Conservation (phyloP, 1,140 invertebrate species). For the Luehdorfia chinensis region DNA sequence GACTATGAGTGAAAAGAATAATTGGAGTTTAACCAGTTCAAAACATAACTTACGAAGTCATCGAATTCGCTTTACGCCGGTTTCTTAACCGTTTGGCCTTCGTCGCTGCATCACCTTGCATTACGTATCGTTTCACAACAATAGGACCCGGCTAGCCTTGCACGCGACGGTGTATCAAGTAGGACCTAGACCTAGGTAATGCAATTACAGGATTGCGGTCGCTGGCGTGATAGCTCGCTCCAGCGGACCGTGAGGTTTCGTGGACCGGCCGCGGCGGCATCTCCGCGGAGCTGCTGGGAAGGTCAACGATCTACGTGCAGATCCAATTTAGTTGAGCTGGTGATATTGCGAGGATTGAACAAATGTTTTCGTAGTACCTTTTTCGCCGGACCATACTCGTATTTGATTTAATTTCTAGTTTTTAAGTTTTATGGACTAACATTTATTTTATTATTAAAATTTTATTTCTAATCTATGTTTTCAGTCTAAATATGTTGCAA, state of each 20-base stretch:
- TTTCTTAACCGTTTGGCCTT: too few relatives aligned
- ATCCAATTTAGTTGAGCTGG: too few relatives aligned
- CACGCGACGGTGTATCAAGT: neutral
- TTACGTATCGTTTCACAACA: neutral
- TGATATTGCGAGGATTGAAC: too few relatives aligned
- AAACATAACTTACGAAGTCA: too few relatives aligned
- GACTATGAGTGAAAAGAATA: too few relatives aligned
- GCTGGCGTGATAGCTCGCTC: neutral
- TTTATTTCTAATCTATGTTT: too few relatives aligned
- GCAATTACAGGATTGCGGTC: constrained; percentile 11
- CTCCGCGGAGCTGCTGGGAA: neutral
- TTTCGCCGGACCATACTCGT: too few relatives aligned
- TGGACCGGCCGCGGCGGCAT: neutral
- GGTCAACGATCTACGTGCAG: constrained; percentile 2
- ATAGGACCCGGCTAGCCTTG: constrained; percentile 5
- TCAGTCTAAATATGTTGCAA: too few relatives aligned
- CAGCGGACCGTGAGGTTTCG: constrained; percentile 4
- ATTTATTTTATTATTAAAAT: neutral
- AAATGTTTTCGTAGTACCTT: neutral
- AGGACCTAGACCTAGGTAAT: constrained; percentile 11
- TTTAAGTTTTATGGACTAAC: neutral
- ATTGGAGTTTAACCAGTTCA: too few relatives aligned
- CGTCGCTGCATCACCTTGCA: constrained; percentile 2
- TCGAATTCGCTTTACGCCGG: too few relatives aligned
- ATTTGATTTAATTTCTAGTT: too few relatives aligned